Evolutionary conservation across 2,888 invertebrate species (phyloP), one percentile per base, ranked within the genome.

Genomic region (Scrobipalpa costella): DNA sequence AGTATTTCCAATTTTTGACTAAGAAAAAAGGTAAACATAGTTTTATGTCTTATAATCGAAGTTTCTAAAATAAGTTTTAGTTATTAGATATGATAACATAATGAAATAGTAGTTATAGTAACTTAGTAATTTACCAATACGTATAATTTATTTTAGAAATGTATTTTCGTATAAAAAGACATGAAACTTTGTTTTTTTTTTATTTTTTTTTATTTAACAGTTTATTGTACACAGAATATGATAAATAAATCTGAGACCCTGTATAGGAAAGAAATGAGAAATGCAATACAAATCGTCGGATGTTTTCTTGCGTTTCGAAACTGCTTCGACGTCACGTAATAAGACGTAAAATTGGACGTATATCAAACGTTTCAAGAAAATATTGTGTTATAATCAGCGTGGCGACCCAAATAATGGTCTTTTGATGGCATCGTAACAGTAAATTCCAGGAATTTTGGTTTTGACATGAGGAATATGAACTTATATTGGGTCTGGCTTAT

Each of bases 231-330:
- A n/a, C n/a, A n/a, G n/a, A n/a, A n/a, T n/a, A n/a, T n/a, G n/a
- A n/a, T n/a, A n/a, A n/a, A 36, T 9, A 36, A 36, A 9, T 7
- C 7, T 9, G 7, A 36, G 44, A 44, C 15, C 15, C 44, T 15
- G 44, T 44, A 15, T 44, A 44, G 3, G 5, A 1, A 15, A 44
- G 44, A 44, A 44, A 44, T 50, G 50, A 50, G 11, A 50, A 50
- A 50, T 50, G 19, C 50, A 17, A 21, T 50, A 27, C 15, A 55
- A 55, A 55, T 8, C 15, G 55, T 2, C 8, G 34, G 17, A 55
- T 27, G 55, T 55, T 55, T 55, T 52, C 52, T 55, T 55, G n/a
- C 1, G 55, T 55, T 55, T 55, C 55, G 55, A n/a, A 55, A 55
- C 55, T 9, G 33, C 13, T 33, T 1, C 50, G 13, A 52, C 21